Base-by-base conservation (phyloP, 2,888 invertebrate genomes). In the Mesorhabditis sp. region DNA sequence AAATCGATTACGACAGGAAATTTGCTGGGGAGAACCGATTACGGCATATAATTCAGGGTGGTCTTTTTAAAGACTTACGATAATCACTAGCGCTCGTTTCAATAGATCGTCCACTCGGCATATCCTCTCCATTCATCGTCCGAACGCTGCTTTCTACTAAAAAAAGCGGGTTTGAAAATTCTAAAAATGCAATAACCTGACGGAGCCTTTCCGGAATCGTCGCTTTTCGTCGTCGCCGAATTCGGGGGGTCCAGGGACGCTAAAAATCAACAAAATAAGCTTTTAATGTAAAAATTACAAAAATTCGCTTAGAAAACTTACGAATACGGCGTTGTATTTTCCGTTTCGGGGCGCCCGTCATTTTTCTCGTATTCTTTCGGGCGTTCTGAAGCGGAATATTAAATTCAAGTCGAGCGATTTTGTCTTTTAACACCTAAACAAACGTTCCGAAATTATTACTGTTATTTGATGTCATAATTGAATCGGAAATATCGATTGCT, bases 281-380 rank as follows among this genome's bases (percentile, higher is more conserved):
- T 50, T 2, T 50, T 50, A 65, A 43, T 41, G 7, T 13, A 65
- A 43, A 42, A 65, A 65, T 43, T 13, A 13, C 5, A 43, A 43
- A 50, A n/a, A 50, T 50, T 1, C 58, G n/a, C 7, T n/a, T 50
- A 13, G 58, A n/a, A 13, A 50, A 50, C 58, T 50, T n/a, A 50
- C 58, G 58, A 50, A 50, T 50, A 0, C 62, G 44, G 5, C 58
- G 42, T 5, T 63, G 43, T 4, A 65, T 65, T 62, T 65, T 50
- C 45, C 65, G 61, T 42, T 64, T 68, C n/a, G 72, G 67, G 4
- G 70, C 72, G 67, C 72, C 74, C 3, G 72, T 74, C n/a, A 65
- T 67, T 45, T 69, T 74, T 42, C 74, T 42, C 15, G 70, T 45
- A 6, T 69, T 70, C 15, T 67, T 66, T 63, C 63, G 63, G 10